Evolutionary conservation across 2,888 invertebrate species (phyloP).

Genomic region (Ochlodes sylvanus): DNA sequence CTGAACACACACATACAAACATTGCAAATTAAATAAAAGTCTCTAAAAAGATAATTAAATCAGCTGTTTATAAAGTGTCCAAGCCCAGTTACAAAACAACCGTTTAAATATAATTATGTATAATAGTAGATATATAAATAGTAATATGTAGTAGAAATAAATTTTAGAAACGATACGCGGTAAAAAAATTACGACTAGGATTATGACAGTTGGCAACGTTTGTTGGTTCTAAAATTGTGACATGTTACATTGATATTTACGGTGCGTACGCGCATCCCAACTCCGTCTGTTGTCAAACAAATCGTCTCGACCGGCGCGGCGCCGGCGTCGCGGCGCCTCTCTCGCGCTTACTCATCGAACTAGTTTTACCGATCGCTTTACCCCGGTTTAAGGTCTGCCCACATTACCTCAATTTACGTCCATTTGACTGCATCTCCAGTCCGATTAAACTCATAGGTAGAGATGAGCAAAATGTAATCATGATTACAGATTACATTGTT

Average conservation of each 20-base stretch:
- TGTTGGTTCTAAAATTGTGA: constrained; percentile 5
- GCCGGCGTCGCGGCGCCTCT: background rate
- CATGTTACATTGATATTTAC: constrained; percentile 1
- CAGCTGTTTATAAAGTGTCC: no score
- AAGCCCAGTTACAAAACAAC: no score
- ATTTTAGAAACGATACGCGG: background rate
- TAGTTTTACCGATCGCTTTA: constrained; percentile 23
- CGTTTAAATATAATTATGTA: no score
- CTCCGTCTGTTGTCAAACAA: constrained; percentile 40
- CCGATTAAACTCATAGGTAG: no score
- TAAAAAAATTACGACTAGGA: background rate
- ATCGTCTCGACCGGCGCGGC: constrained; percentile 23
- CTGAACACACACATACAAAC: no score
- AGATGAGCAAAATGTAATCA: no score
- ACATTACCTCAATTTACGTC: no score
- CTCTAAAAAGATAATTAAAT: no score
- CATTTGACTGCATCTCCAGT: no score
- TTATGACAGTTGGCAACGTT: constrained; percentile 9
- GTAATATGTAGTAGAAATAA: background rate
- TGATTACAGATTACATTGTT: no score
- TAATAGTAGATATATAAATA: no score
- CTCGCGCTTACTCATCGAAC: constrained; percentile 36
- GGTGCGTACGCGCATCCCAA: constrained; percentile 9
- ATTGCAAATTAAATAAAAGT: no score
- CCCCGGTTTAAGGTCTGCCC: constrained; percentile 8